These are phyloP conservation scores for Clupea harengus DNA, from an alignment of 2,113 vertebrate species.

Conservation along the genomic window DNA sequence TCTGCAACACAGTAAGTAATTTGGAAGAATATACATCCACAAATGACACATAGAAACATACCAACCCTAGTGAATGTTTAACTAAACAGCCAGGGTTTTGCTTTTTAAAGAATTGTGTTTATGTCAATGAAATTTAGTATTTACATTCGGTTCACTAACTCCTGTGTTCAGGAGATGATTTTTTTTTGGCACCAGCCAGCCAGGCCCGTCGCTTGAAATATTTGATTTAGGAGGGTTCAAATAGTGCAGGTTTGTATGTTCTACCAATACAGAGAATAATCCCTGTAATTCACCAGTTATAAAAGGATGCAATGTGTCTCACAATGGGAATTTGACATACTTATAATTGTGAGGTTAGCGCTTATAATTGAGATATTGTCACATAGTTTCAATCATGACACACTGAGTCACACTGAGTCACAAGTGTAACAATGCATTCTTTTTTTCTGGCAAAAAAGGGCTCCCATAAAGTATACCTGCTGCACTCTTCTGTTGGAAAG, in stretches of 20 bases:
- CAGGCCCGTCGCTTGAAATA: neutral
- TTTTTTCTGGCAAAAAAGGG: neutral
- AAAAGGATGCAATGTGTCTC: neutral
- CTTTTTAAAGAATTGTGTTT: constrained; percentile 51
- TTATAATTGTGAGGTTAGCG: neutral
- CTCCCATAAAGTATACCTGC: neutral
- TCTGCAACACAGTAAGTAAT: constrained; percentile 62
- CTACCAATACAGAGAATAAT: neutral
- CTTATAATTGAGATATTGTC: neutral
- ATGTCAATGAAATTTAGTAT: constrained; percentile 51
- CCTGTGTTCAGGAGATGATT: constrained; percentile 65
- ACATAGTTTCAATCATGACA: neutral
- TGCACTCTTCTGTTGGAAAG: neutral
- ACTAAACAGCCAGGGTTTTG: constrained; percentile 60
- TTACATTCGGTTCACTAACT: constrained; percentile 64
- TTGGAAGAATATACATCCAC: constrained; percentile 57
- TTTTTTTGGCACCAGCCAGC: neutral
- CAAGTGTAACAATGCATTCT: neutral
- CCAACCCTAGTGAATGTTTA: constrained; percentile 33
- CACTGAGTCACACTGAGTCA: neutral
- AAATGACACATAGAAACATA: constrained; percentile 58
- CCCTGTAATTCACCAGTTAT: neutral
- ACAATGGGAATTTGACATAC: neutral
- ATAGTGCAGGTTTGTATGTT: neutral
- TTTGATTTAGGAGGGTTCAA: neutral